These are phyloP conservation scores for Coremacera marginata DNA, from an alignment of 2,888 invertebrate genomes.

Conservation along the genomic window DNA sequence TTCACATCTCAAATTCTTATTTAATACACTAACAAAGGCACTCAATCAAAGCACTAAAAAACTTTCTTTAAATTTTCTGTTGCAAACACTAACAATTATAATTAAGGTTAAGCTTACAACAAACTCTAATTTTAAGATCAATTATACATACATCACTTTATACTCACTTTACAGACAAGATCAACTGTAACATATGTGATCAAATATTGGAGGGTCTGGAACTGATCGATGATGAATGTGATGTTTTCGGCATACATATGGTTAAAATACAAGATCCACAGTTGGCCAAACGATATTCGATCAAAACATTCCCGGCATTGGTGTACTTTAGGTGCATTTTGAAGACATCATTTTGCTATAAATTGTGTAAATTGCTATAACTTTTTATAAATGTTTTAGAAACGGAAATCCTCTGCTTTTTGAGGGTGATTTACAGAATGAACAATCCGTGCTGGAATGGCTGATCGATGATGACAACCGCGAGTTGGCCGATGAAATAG, in stretches of 20 bases:
- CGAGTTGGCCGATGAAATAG: slow-evolving; percentile 93
- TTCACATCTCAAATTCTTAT: neutral
- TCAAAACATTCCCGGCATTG: slow-evolving; percentile 93
- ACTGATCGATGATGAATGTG: slow-evolving; percentile 90
- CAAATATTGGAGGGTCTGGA: slow-evolving; percentile 89
- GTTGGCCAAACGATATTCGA: slow-evolving; percentile 91
- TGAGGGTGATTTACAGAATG: slow-evolving; percentile 93
- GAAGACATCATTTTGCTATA: neutral
- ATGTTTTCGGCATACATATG: slow-evolving; percentile 92
- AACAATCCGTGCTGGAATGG: slow-evolving; percentile 93
- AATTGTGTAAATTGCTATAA: neutral
- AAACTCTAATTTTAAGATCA: neutral
- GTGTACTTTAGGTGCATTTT: slow-evolving; percentile 83
- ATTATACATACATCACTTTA: neutral
- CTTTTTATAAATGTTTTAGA: slow-evolving; percentile 65
- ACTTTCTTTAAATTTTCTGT: slow-evolving; percentile 4
- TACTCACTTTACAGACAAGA: slow-evolving; percentile 76
- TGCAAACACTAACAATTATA: slow-evolving; percentile 11
- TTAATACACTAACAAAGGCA: neutral
- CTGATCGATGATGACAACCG: slow-evolving; percentile 92
- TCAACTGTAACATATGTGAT: slow-evolving; percentile 92
- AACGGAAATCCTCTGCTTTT: slow-evolving; percentile 90
- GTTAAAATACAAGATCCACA: slow-evolving; percentile 93
- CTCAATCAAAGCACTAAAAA: neutral
- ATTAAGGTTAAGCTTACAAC: slow-evolving; percentile 8